Evolutionary conservation across 1,140 invertebrate genomes (phyloP), one percentile per base, ranked within the genome.

Genomic region (Trichomalopsis sarcophagae): DNA sequence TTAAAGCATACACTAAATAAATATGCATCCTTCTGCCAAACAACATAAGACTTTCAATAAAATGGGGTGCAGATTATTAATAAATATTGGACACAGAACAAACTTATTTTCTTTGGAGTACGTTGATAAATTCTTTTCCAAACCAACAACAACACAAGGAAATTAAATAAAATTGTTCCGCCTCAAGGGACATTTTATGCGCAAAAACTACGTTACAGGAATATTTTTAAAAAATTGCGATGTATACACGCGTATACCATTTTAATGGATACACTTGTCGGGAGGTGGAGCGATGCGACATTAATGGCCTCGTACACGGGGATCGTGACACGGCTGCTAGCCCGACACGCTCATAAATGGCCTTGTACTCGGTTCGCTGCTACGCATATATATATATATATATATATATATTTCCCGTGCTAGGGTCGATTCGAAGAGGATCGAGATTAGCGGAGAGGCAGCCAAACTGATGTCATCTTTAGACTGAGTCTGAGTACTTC

Each of bases 241-340:
- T 44, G 21, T 78, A 47, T 14, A 9, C 82, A 2, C 33, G 11
- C 27, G 21, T 75, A 36, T 36, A 14, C 62, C 76, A 69, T n/a
- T 81, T 73, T 74, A 84, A 84, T 81, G 83, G 77, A 81, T 84
- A 47, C 78, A 81, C 77, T 81, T 74, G 83, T 66, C 71, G 68
- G 13, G 71, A 13, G 78, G 71, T 27, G 1, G 33, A 62, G 55
- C 55, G 74, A 33, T 40, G n/a, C 77, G 69, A 81, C 40, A 47
- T 84, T 84, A 81, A 84, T 69, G 40, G 83, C 83, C 83, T 44
- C 75, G 82, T 79, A 23, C 82, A 77, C 50, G 62, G 27, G 73
- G 68, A 83, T 79, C 76, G 75, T 84, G 82, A 84, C 76, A 79
- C 23, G 62, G 82, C 66, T 55, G 47, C 75, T 55, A n/a, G 74